Evolutionary conservation across 1,140 invertebrate species (phyloP).

Genomic region (Agrilus planipennis): DNA sequence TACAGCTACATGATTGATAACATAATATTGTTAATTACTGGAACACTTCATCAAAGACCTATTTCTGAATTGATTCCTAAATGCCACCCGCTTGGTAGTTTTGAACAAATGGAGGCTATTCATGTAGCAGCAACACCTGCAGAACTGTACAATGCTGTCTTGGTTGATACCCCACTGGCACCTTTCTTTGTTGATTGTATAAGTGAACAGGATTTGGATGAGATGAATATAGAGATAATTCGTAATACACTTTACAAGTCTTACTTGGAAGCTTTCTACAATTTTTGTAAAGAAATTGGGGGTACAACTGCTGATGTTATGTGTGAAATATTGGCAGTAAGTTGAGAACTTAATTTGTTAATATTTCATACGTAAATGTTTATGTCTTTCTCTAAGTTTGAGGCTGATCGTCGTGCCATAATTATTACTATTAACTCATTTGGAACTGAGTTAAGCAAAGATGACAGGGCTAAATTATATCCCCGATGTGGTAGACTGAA

Average conservation of each 20-base stretch:
- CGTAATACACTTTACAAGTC: slow-evolving; percentile 98
- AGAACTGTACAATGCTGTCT: slow-evolving; percentile 97
- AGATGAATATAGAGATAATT: slow-evolving; percentile 99
- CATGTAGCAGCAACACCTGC: slow-evolving; percentile 98
- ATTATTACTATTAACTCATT: slow-evolving; percentile 99
- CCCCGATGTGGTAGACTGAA: slow-evolving; percentile 94
- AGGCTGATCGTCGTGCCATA: slow-evolving; percentile 97
- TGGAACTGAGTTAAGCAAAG: slow-evolving; percentile 97
- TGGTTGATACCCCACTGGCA: slow-evolving; percentile 98
- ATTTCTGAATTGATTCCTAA: slow-evolving; percentile 98
- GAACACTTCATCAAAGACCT: slow-evolving; percentile 94
- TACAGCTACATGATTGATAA: slow-evolving; percentile 99
- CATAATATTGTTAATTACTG: slow-evolving; percentile 97
- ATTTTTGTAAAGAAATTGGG: slow-evolving; percentile 91
- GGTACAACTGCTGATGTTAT: slow-evolving; percentile 98
- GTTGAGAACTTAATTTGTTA: slow-evolving; percentile 31
- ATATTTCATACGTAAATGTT: neutral
- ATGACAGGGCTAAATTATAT: slow-evolving; percentile 95
- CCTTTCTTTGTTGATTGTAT: slow-evolving; percentile 99
- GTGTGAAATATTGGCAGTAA: slow-evolving; percentile 97
- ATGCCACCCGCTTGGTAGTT: slow-evolving; percentile 97
- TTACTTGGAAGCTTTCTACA: slow-evolving; percentile 97
- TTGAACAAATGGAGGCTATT: slow-evolving; percentile 99
- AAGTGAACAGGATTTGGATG: slow-evolving; percentile 98
- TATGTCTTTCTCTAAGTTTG: slow-evolving; percentile 60